Base-by-base conservation (phyloP, 2,113 vertebrate genomes). In the Balaenoptera acutorostrata region DNA sequence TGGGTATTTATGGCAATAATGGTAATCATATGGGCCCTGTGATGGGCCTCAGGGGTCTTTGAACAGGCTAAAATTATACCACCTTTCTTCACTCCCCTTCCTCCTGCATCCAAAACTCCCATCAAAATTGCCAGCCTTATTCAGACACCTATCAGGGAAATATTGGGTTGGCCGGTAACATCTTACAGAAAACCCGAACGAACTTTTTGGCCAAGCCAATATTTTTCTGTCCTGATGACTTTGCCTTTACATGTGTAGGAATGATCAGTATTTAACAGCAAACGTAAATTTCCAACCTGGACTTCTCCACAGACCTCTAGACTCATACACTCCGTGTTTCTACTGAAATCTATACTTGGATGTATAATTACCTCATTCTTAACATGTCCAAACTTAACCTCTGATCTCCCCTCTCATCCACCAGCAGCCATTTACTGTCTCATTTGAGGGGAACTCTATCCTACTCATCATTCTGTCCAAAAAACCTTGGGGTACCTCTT, bases 301-400 rank as follows among this genome's bases (percentile, higher is more conserved):
- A 89, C 5, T 59, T 96, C 17, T 93, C 29, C 61, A 33, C 23
- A 33, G 77, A 83, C 55, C 1, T 49, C 41, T 72, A 33, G 4
- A 77, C 52, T 21, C 15, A 18, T 21, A 39, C 8, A 64, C 29
- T 92, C 12, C 9, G 17, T 25, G 31, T 85, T 89, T 78, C 39
- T 72, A 75, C 17, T 66, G 57, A 84, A 93, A 75, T 74, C 33
- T 95, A 86, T 59, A 66, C 55, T 91, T 93, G 61, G 39, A 31
- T 93, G 3, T 61, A 8, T 71, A 69, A 92, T 93, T 86, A 69
- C 31, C 23, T 89, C 7, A 71, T 11, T 55, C 7, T 77, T 68
- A 66, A 25, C 20, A 77, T n/a, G 33, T 15, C n/a, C 57, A 63
- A 3, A 63, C 5, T 82, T 61, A 74, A 63, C 25, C 66, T 93